Evolutionary conservation across 2,797 vertebrate species (phyloP).

Genomic region (Rhyacichthys aspro): DNA sequence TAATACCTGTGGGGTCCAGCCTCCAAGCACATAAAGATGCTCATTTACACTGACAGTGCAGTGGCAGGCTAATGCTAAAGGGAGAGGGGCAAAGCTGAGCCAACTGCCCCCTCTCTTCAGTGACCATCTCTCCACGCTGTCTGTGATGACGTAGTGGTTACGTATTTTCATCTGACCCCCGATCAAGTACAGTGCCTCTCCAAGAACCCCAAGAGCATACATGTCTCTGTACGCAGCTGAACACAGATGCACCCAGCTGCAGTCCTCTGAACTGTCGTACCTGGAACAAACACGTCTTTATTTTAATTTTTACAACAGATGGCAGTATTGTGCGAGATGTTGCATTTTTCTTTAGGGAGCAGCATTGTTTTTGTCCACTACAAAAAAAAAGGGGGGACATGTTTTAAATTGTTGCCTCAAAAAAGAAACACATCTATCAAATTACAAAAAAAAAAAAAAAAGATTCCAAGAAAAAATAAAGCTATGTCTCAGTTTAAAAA

Average conservation of each 20-base stretch:
- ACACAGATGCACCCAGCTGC: conserved; percentile 85
- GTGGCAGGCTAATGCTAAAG: conserved; percentile 85
- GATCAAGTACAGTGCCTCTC: conserved; percentile 80
- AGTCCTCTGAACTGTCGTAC: conserved; percentile 81
- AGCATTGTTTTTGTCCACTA: too few species aligned
- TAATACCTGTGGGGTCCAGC: conserved; percentile 91
- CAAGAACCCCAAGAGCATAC: conserved; percentile 81
- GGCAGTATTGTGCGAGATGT: background rate
- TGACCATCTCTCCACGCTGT: conserved; percentile 85
- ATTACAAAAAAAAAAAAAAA: too few species aligned
- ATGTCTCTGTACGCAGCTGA: conserved; percentile 85
- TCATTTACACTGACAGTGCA: conserved; percentile 78
- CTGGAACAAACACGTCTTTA: conserved; percentile 63
- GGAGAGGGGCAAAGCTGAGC: conserved; percentile 84
- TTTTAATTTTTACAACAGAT: background rate
- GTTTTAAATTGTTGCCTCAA: too few species aligned
- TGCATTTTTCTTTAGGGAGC: too few species aligned
- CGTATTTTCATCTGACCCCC: conserved; percentile 90
- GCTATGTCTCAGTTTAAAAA: too few species aligned
- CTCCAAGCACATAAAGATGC: conserved; percentile 87
- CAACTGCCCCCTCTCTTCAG: conserved; percentile 84
- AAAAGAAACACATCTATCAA: too few species aligned
- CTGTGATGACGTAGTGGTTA: conserved; percentile 85
- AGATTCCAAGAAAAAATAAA: too few species aligned
- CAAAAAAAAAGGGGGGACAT: too few species aligned